A percentile compares a stretch with the other conserved stretches of the same genome.
Conservation (phyloP, 2,888 invertebrate genomes). For the Pseudococcus jackbeardsleyi region DNA sequence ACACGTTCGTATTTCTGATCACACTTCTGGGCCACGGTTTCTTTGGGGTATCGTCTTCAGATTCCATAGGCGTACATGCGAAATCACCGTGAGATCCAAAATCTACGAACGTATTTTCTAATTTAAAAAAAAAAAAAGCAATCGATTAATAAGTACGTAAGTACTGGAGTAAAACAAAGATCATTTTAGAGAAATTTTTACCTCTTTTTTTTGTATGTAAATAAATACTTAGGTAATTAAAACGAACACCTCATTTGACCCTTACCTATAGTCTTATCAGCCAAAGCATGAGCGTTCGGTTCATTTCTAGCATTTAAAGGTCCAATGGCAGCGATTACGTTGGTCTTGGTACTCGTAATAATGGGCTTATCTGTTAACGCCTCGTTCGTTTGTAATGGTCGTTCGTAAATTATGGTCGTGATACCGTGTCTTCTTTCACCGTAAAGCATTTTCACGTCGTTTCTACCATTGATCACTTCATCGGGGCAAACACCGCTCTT, state of each 20-base stretch:
- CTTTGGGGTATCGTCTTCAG: slow-evolving; percentile 75
- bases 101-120: slow-evolving; percentile 80
- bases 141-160: no score
- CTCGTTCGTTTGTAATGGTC: slow-evolving; percentile 84
- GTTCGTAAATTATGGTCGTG: slow-evolving; percentile 83
- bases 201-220: no score
- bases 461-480: slow-evolving; percentile 82
- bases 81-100: slow-evolving; percentile 82
- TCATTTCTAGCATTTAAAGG: slow-evolving; percentile 83
- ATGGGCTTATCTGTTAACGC: slow-evolving; percentile 80
- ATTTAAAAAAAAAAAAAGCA: not conserved
- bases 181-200: not conserved
- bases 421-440: slow-evolving; percentile 84
- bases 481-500: slow-evolving; percentile 89
- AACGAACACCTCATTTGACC: no score
- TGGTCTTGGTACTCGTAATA: slow-evolving; percentile 78
- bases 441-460: slow-evolving; percentile 82
- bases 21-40: slow-evolving; percentile 80
- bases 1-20: slow-evolving; percentile 76
- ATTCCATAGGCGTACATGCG: slow-evolving; percentile 77
- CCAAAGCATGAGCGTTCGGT: slow-evolving; percentile 85
- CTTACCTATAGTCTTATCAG: slow-evolving; percentile 77
- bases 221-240: no score
- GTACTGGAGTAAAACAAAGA: not conserved
- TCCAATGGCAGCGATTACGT: slow-evolving; percentile 90